phyloP scores from a whole-genome alignment of 2,888 invertebrate genomes.

The Drosophila lacicola region DNA sequence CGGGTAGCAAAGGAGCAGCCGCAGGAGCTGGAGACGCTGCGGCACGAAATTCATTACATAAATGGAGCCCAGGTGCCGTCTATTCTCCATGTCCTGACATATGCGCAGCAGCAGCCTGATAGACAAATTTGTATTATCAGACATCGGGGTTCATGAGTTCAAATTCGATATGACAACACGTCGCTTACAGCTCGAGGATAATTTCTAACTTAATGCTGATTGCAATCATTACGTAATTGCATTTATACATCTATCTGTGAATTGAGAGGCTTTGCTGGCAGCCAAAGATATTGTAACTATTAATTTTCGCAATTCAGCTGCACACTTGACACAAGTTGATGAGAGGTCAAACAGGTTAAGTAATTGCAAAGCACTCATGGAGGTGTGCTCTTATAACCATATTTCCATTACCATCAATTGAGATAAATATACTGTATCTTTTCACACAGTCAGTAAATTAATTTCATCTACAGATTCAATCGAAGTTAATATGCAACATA shows the following conservation, averaged over 20 bases:
- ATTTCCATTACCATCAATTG: too few species aligned
- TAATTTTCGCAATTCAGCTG: neutral
- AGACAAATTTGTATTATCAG: conserved; percentile 35
- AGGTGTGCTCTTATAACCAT: too few species aligned
- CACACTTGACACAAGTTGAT: neutral
- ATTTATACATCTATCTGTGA: conserved; percentile 14
- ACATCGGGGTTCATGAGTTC: conserved; percentile 22
- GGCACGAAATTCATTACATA: conserved; percentile 72
- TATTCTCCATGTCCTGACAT: conserved; percentile 44
- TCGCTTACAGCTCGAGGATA: conserved; percentile 3
- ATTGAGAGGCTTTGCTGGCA: neutral
- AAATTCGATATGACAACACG: conserved; percentile 3
- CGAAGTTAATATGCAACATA: too few species aligned
- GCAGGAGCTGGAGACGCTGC: conserved; percentile 3
- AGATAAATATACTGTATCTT: too few species aligned
- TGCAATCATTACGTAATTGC: conserved; percentile 59
- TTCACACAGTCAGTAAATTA: too few species aligned
- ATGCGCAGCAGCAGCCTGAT: conserved; percentile 28
- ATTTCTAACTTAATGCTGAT: conserved; percentile 47
- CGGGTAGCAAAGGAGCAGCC: conserved; percentile 17
- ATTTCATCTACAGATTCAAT: too few species aligned
- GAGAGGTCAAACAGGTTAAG: neutral
- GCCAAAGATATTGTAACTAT: conserved; percentile 2
- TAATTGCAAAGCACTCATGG: neutral
- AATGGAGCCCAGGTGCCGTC: conserved; percentile 68